Evolutionary conservation across 2,113 vertebrate genomes (phyloP), one percentile per base, ranked within the genome.

Genomic region (Pterocles gutturalis): DNA sequence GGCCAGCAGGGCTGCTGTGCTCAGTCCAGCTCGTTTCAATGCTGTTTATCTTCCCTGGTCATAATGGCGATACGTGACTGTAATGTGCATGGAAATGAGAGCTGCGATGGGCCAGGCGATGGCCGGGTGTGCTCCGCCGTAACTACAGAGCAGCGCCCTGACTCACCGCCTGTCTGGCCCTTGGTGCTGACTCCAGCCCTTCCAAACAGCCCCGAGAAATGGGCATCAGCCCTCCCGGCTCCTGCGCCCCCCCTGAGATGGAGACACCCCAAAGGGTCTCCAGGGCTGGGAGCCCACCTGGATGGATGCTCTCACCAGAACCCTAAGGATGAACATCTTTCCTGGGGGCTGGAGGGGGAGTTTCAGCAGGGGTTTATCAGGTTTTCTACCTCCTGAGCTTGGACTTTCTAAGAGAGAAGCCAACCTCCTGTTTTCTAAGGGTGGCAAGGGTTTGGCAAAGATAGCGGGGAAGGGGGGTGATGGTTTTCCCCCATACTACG

Each of bases 91-190:
- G 95, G 93, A 92, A 90, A 96, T 89, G 28, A 92, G 67, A 49
- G 89, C 79, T 83, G 76, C 11, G 80, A 20, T 1, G 49, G 93
- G 93, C 49, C 31, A 34, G 83, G 79, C 0, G 0, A n/a, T 33
- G 93, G 81, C 3, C 10, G 71, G 79, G 81, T 15, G 94, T 2
- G 19, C 83, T 75, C 43, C 2, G 0, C 73, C 17, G 3, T 73
- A 86, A 90, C 43, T 65, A n/a, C 87, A 57, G 84, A 96, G 96
- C 91, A 72, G 87, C 34, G 71, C 81, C 96, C 84, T 96, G 96
- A 97, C 93, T 97, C 96, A 97, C 73, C 84, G 43, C 53, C 90
- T 80, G 92, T 81, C 92, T 95, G 73, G 20, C 51, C 80, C 80
- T 84, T 43, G 19, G 1, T 89, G 91, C 90, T 89, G 89, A 71